Base-by-base conservation (phyloP, 2,888 invertebrate genomes). In the Lasioglossum calceatum region DNA sequence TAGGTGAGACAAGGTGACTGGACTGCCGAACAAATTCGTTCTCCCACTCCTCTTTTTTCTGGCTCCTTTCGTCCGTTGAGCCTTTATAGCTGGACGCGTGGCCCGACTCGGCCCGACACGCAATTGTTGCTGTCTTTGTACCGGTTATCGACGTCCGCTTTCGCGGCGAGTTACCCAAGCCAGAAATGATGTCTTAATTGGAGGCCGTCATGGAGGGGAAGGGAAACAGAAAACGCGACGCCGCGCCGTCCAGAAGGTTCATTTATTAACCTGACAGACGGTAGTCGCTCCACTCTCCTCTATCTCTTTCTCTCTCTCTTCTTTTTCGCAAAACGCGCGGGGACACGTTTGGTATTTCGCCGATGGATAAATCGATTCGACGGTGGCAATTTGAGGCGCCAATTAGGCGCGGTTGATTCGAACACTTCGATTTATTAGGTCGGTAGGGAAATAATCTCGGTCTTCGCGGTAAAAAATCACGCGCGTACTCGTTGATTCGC, bases 131-230 rank as follows among this genome's bases (percentile, higher is more conserved):
- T 74, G 70, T 81, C 87, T 82, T 70, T 87, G 73, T 75, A 73
- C 81, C 79, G 84, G 84, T 87, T 88, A 87, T 87, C 67, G 84
- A 80, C 86, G 79, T 87, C 79, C 81, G 79, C 71, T 82, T 79
- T 87, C 82, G 82, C 73, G 72, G 64, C 64, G 84, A 80, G 79
- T 87, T 82, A 84, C 73, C 76, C 79, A n/a, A 73, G 16, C 42
- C 77, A 61, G 71, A 77, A 78, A 75, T 78, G 78, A 88, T 76
- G 85, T 82, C 82, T 80, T 78, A 88, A 88, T 84, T 79, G 87
- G 84, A 36, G 72, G 50, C 19, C 7, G 32, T n/a, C 16, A 5
- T 7, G 16, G 16, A 27, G 39, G 7, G 36, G 71, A 32, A 32
- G 12, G 16, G 23, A 42, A 67, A 23, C 44, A 54, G 16, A 54